Base-by-base conservation (phyloP, 2,888 invertebrate genomes). In the Perithous albicinctus region DNA sequence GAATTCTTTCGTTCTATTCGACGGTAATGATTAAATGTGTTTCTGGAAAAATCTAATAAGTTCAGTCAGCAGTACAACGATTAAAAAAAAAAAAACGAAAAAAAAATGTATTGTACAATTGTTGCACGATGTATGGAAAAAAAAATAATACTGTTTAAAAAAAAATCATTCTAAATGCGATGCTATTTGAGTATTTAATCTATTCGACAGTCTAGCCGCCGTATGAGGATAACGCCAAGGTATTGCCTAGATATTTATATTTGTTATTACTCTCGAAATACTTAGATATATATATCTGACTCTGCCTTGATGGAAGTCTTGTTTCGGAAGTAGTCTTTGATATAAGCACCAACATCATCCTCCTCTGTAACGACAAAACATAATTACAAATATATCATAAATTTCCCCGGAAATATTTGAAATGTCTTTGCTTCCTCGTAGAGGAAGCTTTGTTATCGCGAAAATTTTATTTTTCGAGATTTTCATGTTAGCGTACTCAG, bases 271-370 rank as follows among this genome's bases (percentile, higher is more conserved):
- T 56, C 20, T 15, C 29, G 35, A 56, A 70, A 56, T 32, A n/a
- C 51, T 85, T 85, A 90, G 38, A 90, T 81, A 66, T 90, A 92
- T 77, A 92, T 89, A 85, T 94, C 94, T 10, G 94, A 93, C 89
- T 94, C 94, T 87, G 94, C 93, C 84, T 93, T 93, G 86, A 94
- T 94, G 84, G 92, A 89, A 84, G 92, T 93, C 86, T 94, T 94
- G 84, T 92, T 94, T 83, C 93, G 93, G 84, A 94, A 91, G 86
- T 94, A 94, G 87, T 94, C 93, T 41, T 91, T 88, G 12, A 94
- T 93, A 89, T 94, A 94, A 84, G 93, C 93, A 63, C 90, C 91
- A 4, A 94, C 94, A 90, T 94, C 94, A 87, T 93, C 92, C 90
- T 94, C 93, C 88, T 93, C 94, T 94, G 93, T 86, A 94, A 94